Conservation (phyloP, 2,888 invertebrate species). For the Ichneumoninae sp. region DNA sequence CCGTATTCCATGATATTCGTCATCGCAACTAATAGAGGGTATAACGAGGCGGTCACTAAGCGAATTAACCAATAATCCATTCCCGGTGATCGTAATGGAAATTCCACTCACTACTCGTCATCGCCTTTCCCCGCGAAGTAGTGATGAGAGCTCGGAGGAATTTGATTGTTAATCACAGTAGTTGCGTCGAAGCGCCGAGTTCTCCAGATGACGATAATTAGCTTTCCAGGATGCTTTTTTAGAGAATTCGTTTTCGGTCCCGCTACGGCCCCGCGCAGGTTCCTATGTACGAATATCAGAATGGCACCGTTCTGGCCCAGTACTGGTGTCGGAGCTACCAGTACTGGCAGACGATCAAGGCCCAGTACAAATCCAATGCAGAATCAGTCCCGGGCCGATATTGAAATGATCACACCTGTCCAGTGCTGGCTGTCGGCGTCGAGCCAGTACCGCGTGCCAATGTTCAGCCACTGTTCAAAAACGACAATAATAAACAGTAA, state of each 20-base stretch:
- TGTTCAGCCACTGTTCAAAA: too few relatives aligned
- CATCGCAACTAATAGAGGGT: too few relatives aligned
- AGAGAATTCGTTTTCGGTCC: constrained; percentile 68
- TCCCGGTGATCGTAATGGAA: not conserved
- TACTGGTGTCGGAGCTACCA: too few relatives aligned
- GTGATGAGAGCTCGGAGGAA: constrained; percentile 19
- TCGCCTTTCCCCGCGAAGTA: constrained; percentile 4
- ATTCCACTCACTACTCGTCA: not conserved
- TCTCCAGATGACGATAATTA: constrained; percentile 43
- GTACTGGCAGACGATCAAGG: too few relatives aligned
- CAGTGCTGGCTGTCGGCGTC: too few relatives aligned
- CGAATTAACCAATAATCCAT: not conserved
- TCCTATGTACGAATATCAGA: not conserved
- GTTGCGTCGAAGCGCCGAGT: constrained; percentile 7
- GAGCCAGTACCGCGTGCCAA: too few relatives aligned
- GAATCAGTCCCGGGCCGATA: too few relatives aligned
- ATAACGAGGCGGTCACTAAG: not conserved
- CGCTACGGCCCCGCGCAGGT: constrained; percentile 24
- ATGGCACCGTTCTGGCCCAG: too few relatives aligned
- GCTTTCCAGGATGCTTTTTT: constrained; percentile 58
- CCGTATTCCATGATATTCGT: not conserved
- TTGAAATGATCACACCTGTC: too few relatives aligned
- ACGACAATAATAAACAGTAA: too few relatives aligned
- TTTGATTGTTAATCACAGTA: not conserved
- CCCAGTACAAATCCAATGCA: too few relatives aligned